Conservation (phyloP, 1,140 invertebrate species). For the Lucilia cuprina region DNA sequence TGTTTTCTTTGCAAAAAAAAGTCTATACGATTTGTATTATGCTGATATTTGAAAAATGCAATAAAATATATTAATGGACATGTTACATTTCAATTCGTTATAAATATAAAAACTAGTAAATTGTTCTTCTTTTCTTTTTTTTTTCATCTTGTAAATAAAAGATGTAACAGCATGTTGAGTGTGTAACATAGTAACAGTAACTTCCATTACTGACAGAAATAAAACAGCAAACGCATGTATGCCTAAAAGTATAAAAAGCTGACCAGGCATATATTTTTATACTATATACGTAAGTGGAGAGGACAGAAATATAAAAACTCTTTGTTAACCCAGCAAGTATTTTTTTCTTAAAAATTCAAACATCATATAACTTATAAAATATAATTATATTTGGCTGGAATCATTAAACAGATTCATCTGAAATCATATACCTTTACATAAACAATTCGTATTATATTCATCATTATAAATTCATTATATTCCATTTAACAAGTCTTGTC, state of each 20-base stretch:
- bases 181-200: not conserved
- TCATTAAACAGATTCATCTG: no score
- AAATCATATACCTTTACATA: no score
- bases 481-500: no score
- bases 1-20: no score
- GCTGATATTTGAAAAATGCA: constrained; percentile 14
- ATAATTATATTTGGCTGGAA: no score
- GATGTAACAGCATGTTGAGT: not conserved
- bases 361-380: no score
- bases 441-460: no score
- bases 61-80: constrained; percentile 15
- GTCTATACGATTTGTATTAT: not conserved
- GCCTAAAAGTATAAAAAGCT: not conserved
- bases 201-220: not conserved
- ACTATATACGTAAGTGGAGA: not conserved
- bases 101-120: not conserved
- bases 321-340: no score
- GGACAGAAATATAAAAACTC: no score
- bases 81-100: not conserved
- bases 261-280: not conserved
- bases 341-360: no score
- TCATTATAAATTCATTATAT: no score
- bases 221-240: not conserved
- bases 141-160: not conserved
- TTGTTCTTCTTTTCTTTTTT: not conserved